Evolutionary conservation across 2,113 vertebrate species (phyloP).

Genomic region (Formicarius rufipectus): DNA sequence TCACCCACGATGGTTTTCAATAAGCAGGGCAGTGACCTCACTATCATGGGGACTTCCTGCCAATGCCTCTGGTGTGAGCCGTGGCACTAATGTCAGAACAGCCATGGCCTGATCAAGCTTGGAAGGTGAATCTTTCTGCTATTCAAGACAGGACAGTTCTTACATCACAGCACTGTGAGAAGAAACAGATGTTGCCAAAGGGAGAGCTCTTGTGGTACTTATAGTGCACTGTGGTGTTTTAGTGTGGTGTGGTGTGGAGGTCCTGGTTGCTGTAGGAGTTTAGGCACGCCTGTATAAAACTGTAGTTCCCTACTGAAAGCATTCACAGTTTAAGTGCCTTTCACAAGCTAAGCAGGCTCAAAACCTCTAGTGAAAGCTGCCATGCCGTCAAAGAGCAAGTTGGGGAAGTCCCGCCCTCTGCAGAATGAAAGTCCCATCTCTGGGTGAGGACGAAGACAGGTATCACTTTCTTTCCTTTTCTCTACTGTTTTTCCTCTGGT

Average conservation of each 20-base stretch:
- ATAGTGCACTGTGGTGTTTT: not conserved
- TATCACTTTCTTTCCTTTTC: slow-evolving; percentile 43
- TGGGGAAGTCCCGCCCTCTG: not conserved
- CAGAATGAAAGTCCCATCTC: slow-evolving; percentile 6
- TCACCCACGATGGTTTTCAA: not conserved
- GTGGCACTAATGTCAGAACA: not conserved
- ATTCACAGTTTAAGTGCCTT: not conserved
- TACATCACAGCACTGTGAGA: not conserved
- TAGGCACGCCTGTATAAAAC: not conserved
- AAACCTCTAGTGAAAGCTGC: slow-evolving; percentile 18
- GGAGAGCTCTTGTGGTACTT: not conserved
- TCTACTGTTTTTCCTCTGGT: slow-evolving; percentile 34
- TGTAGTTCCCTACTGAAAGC: not conserved
- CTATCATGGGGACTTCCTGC: fast-evolving
- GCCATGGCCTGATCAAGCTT: fast-evolving
- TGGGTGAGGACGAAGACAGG: not conserved
- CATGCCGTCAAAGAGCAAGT: not conserved
- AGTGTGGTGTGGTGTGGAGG: not conserved
- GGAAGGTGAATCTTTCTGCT: not conserved
- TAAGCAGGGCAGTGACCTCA: not conserved
- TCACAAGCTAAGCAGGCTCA: not conserved
- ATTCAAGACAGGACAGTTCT: not conserved
- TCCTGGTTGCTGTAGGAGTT: not conserved
- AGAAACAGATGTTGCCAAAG: not conserved
- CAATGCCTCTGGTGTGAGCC: not conserved